Conservation (phyloP, 2,113 vertebrate species). For the Ifrita kowaldi region DNA sequence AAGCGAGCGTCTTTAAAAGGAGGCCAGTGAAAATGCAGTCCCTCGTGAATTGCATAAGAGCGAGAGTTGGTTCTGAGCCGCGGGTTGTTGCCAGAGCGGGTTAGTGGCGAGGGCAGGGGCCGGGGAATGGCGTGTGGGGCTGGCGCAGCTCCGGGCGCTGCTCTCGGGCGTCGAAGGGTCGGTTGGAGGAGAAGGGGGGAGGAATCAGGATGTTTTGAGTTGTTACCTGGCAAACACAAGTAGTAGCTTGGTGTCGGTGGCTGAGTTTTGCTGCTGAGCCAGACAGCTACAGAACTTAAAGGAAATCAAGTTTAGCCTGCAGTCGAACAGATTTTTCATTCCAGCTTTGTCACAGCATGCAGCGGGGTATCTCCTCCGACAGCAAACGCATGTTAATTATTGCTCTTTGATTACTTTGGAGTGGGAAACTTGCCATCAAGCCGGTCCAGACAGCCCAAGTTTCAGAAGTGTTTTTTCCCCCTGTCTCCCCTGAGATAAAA, state of each 20-base stretch:
- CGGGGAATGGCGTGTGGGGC: neutral
- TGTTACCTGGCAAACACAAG: constrained; percentile 41
- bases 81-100: constrained; percentile 36
- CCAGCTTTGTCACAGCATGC: constrained; percentile 67
- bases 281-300: constrained; percentile 42
- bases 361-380: constrained; percentile 47
- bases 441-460: constrained; percentile 54
- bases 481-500: constrained; percentile 61
- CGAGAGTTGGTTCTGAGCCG: constrained; percentile 52
- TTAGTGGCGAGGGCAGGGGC: neutral
- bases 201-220: neutral
- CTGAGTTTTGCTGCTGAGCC: constrained; percentile 35
- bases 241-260: neutral
- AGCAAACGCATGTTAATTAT: constrained; percentile 66
- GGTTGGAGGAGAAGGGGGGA: neutral
- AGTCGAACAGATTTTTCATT: constrained; percentile 64
- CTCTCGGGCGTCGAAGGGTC: neutral
- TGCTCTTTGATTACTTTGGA: constrained; percentile 65
- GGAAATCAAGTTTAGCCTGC: constrained; percentile 51
- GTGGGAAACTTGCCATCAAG: constrained; percentile 65
- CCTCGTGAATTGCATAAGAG: constrained; percentile 73
- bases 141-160: neutral
- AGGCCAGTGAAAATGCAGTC: constrained; percentile 70
- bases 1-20: constrained; percentile 63
- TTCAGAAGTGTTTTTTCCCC: neutral